Base-by-base conservation (phyloP, 2,888 invertebrate genomes). In the Eulithis prunata region DNA sequence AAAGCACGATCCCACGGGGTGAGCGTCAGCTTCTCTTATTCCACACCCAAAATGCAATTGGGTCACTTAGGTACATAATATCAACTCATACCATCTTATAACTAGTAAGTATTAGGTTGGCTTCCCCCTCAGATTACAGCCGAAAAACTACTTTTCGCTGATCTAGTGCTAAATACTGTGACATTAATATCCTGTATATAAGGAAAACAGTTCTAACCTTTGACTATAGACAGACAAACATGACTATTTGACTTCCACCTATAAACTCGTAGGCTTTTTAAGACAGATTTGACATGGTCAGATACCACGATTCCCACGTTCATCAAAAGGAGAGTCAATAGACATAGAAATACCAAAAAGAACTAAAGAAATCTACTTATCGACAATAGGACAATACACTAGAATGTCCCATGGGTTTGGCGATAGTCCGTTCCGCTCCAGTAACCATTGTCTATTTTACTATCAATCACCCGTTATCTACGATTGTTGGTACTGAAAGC, bases 401-500 rank as follows among this genome's bases (percentile, higher is more conserved):
- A 73, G 73, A 73, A 74, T 61, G 68, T 82, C 82, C 79, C 80
- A 82, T 80, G 79, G 74, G 67, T 72, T 69, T 69, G 74, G 75
- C 73, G 69, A 71, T 63, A 72, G 76, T 75, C 69, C 71, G 86
- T 88, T 84, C 79, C 83, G 87, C 79, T 82, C 85, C 84, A 87
- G 79, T 72, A 78, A 77, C 79, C 70, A 78, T 83, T 73, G 71
- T 70, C 71, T 71, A 71, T 72, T 73, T 41, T 72, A 70, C 70
- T 77, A 81, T 83, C 76, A 79, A 80, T 77, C 65, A 71, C 86
- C 21, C 81, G 85, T 84, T 85, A 84, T 76, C 71, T 71, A 70
- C 45, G 64, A 64, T 68, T 67, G 63, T 66, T 60, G 51, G 71
- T 72, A 78, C 78, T 77, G 73, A 75, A 75, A 56, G 51, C 28